These are phyloP conservation scores for Metellina segmentata DNA, from an alignment of 2,888 invertebrate genomes.

Conservation along the genomic window DNA sequence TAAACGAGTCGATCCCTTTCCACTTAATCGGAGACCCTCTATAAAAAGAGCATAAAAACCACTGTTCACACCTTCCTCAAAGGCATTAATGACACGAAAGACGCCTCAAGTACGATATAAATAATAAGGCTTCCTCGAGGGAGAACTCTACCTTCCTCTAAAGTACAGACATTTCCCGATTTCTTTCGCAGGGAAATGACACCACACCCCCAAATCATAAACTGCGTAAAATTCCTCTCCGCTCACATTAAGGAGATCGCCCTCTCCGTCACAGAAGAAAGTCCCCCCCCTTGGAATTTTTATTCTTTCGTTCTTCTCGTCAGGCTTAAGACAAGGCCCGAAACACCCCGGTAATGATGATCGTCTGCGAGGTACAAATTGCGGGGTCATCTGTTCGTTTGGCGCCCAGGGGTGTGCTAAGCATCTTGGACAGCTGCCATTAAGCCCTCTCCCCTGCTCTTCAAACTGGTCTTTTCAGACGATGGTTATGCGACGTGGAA, in stretches of 20 bases:
- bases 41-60: too few relatives aligned
- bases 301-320: constrained; percentile 5
- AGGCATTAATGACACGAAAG: neutral
- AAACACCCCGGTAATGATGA: constrained; percentile 46
- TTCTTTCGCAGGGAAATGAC: constrained; percentile 15
- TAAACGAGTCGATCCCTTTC: too few relatives aligned
- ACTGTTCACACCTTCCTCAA: too few relatives aligned
- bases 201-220: constrained; percentile 34
- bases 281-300: too few relatives aligned
- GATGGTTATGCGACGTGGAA: neutral
- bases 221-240: constrained; percentile 20
- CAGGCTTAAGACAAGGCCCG: constrained; percentile 8
- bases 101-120: neutral
- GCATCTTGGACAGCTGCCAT: constrained; percentile 43
- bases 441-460: constrained; percentile 1
- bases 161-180: neutral
- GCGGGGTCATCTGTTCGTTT: constrained; percentile 32
- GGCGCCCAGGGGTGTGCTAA: constrained; percentile 52
- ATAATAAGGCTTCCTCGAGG: constrained; percentile 5
- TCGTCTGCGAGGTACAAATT: constrained; percentile 42
- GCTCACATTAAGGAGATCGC: constrained; percentile 28
- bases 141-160: neutral
- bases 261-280: neutral
- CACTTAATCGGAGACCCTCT: too few relatives aligned
- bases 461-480: neutral